Conservation (phyloP, 37 sponge, comb jelly and placozoan species). For the Agelas oroides region DNA sequence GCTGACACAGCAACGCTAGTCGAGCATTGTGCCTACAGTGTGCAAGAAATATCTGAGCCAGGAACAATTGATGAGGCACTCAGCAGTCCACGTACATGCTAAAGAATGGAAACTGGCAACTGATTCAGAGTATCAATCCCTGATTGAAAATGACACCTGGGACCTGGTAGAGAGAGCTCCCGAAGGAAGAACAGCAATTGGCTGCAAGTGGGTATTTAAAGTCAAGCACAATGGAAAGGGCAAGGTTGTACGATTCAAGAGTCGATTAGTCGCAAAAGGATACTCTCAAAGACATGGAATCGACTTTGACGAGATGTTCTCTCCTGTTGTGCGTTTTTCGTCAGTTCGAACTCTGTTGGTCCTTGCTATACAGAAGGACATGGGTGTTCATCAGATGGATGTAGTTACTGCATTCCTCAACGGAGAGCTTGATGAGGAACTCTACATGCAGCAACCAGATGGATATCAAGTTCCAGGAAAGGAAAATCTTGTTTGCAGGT, state of each 20-base stretch:
- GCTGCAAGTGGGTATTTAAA: slow-evolving; percentile 61
- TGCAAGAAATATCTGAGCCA: background rate
- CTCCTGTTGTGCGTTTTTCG: slow-evolving; percentile 43
- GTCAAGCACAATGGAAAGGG: slow-evolving; percentile 40
- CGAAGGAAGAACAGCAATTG: slow-evolving; percentile 35
- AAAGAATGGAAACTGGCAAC: slow-evolving; percentile 63
- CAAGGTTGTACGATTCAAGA: slow-evolving; percentile 41
- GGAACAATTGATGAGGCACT: background rate
- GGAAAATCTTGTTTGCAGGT: slow-evolving; percentile 49
- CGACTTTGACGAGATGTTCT: slow-evolving; percentile 66
- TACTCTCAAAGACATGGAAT: slow-evolving; percentile 53
- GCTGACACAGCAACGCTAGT: slow-evolving; percentile 12
- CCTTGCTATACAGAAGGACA: slow-evolving; percentile 53
- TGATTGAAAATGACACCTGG: slow-evolving; percentile 60
- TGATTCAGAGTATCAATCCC: slow-evolving; percentile 54
- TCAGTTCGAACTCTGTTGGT: slow-evolving; percentile 60
- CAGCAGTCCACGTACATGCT: no score
- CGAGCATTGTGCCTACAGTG: background rate
- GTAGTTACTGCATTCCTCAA: slow-evolving; percentile 70
- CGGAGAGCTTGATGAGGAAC: slow-evolving; percentile 45
- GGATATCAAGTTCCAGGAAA: slow-evolving; percentile 41
- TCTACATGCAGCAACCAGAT: slow-evolving; percentile 63
- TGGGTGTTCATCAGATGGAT: slow-evolving; percentile 66
- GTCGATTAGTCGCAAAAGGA: slow-evolving; percentile 44
- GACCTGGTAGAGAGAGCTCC: slow-evolving; percentile 44